These are phyloP conservation scores for Rhyacichthys aspro DNA, from an alignment of 2,797 vertebrate species.

Conservation along the genomic window DNA sequence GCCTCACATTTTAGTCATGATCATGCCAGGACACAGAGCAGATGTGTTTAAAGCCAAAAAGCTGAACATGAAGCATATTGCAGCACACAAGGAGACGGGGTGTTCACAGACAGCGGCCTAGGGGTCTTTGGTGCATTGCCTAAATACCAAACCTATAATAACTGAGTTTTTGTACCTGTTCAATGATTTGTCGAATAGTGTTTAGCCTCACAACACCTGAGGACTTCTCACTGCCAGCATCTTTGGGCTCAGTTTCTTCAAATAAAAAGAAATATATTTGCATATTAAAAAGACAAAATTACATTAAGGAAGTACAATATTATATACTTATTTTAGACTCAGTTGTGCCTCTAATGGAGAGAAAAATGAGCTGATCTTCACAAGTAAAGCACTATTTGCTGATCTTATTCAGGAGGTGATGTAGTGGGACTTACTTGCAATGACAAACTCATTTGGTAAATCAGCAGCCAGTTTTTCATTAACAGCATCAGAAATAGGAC, in stretches of 20 bases:
- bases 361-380: too few relatives aligned
- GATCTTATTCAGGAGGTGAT: background rate
- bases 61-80: too few relatives aligned
- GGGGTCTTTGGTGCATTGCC: too few relatives aligned
- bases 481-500: conserved; percentile 92
- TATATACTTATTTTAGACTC: too few relatives aligned
- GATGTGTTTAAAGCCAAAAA: too few relatives aligned
- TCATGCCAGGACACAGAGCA: too few relatives aligned
- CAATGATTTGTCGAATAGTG: conserved; percentile 95
- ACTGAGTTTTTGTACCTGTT: conserved; percentile 82
- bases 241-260: conserved; percentile 94
- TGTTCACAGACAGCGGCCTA: too few relatives aligned
- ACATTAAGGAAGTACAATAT: background rate
- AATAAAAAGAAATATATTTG: conserved; percentile 10
- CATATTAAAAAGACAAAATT: background rate
- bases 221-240: conserved; percentile 92
- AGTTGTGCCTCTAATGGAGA: too few relatives aligned
- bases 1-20: too few relatives aligned
- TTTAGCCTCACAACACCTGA: conserved; percentile 94
- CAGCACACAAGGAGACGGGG: too few relatives aligned
- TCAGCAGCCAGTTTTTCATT: conserved; percentile 90
- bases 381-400: too few relatives aligned
- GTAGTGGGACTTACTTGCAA: conserved; percentile 88
- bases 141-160: background rate
- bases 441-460: conserved; percentile 86